Percentiles rank a stretch among this genome's conserved stretches.
phyloP scores from a whole-genome alignment of 2,797 vertebrate species.

The Sebastes variabilis region DNA sequence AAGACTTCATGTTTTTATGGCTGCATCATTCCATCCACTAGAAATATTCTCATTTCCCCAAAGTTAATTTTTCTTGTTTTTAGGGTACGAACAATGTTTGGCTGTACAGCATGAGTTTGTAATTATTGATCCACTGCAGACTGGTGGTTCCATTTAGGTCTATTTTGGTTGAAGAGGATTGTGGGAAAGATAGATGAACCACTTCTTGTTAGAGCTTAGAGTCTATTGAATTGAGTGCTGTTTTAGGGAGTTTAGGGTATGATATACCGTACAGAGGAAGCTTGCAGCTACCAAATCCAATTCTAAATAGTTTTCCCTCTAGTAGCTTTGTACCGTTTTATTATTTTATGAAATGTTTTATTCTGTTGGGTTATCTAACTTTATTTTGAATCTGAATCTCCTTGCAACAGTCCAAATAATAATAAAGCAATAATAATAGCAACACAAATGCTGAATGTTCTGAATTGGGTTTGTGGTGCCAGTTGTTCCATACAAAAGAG shows the following conservation, averaged over 20 bases:
- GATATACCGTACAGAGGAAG: background rate
- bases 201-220: slow-evolving; percentile 1
- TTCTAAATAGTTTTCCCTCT: slow-evolving; percentile 17
- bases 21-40: background rate
- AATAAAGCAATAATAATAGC: background rate
- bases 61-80: background rate
- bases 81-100: background rate
- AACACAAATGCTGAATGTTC: slow-evolving; percentile 6
- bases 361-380: background rate
- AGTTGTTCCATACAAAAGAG: background rate
- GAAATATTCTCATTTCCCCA: background rate
- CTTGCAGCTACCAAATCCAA: slow-evolving; percentile 16
- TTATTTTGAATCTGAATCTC: background rate
- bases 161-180: slow-evolving; percentile 16
- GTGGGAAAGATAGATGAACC: slow-evolving; percentile 1
- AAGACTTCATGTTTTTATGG: background rate
- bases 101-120: background rate
- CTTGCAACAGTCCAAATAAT: background rate
- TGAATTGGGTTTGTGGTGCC: background rate
- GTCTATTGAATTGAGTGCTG: slow-evolving; percentile 4
- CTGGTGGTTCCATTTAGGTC: background rate
- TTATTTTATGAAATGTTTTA: slow-evolving; percentile 26
- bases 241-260: background rate
- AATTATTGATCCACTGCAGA: background rate
- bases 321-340: background rate